These are phyloP conservation scores for Galaxea fascicularis DNA, from an alignment of 92 coral and sea anemone species.

Conservation along the genomic window DNA sequence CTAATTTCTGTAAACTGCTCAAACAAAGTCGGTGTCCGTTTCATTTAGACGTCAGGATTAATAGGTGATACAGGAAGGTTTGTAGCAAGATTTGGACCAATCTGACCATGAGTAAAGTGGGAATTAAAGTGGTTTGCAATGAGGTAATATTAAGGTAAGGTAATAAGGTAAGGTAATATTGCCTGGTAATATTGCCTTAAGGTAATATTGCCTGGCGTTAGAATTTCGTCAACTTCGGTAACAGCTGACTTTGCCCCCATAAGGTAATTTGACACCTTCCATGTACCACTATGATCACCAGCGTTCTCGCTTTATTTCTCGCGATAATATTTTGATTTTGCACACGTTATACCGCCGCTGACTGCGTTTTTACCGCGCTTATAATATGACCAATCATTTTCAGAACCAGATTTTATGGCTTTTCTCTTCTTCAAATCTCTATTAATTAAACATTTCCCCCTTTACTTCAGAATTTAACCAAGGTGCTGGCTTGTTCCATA, in stretches of 20 bases:
- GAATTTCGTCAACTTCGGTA: conserved; percentile 8
- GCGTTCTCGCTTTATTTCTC: no score
- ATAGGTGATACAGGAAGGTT: conserved; percentile 1
- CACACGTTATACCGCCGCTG: no score
- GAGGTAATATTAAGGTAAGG: no score
- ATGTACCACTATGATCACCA: background rate
- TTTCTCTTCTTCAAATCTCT: no score
- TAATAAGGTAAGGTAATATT: no score
- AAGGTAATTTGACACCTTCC: background rate
- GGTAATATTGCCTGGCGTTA: conserved; percentile 1
- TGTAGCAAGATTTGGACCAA: conserved; percentile 28
- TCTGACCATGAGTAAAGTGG: conserved; percentile 14
- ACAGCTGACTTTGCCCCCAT: conserved; percentile 14
- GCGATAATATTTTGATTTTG: conserved; percentile 4
- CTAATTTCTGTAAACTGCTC: conserved; percentile 20
- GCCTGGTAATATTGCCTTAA: background rate
- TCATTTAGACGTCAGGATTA: conserved; percentile 12
- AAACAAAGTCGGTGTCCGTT: conserved; percentile 23
- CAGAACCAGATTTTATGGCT: no score
- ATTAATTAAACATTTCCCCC: no score
- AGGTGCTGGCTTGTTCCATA: no score
- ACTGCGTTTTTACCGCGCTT: no score
- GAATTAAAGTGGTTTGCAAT: conserved; percentile 17
- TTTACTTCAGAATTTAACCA: no score
- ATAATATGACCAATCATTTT: no score